These are phyloP conservation scores for Pachyuromys duprasi DNA, from an alignment of 2,797 vertebrate species.

Conservation along the genomic window DNA sequence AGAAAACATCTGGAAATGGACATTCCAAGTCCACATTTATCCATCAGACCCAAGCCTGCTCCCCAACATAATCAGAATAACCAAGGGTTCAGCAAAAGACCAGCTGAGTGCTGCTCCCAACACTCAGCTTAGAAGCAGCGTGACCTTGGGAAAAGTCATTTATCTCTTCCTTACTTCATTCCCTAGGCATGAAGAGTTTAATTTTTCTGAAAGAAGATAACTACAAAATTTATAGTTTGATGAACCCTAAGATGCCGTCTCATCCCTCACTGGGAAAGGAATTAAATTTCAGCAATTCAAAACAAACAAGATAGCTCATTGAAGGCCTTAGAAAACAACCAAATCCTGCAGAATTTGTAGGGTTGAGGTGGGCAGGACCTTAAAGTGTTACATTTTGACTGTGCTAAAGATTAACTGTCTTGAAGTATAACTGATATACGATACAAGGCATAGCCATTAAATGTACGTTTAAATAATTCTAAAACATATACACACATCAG, in stretches of 20 bases:
- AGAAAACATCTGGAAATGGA: not conserved
- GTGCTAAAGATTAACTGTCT: not conserved
- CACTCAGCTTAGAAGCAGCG: not conserved
- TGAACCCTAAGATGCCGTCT: not conserved
- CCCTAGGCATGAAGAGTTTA: not conserved
- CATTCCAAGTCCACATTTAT: no score
- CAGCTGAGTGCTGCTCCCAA: not conserved
- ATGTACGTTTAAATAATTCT: not conserved
- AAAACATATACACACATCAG: not conserved
- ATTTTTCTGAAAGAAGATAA: not conserved
- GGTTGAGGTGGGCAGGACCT: not conserved
- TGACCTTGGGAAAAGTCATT: not conserved
- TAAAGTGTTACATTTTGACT: not conserved
- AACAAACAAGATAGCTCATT: not conserved
- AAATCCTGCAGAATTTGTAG: not conserved
- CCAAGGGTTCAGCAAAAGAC: not conserved
- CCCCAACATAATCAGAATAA: not conserved
- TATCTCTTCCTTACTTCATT: slow-evolving; percentile 10
- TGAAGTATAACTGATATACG: not conserved
- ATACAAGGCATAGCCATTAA: not conserved
- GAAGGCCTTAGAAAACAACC: not conserved
- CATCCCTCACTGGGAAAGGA: not conserved
- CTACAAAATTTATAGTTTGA: not conserved
- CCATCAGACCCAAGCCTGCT: not conserved
- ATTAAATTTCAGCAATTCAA: not conserved